phyloP scores from a whole-genome alignment of 2,797 vertebrate species.

The Intellagama lesueurii region DNA sequence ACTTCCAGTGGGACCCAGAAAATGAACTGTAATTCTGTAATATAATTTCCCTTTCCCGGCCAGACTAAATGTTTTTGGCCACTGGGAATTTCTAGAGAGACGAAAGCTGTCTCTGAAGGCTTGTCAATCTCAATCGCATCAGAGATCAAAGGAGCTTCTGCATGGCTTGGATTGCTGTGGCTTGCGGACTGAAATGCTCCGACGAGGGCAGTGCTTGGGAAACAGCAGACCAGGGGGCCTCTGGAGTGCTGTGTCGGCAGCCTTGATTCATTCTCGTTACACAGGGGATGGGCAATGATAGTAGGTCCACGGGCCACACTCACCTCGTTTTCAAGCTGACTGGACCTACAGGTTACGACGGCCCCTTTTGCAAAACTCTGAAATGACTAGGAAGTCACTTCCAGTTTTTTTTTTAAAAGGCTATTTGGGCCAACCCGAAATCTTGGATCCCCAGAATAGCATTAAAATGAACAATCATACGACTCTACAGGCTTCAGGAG shows the following conservation, averaged over 20 bases:
- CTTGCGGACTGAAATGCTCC: not conserved
- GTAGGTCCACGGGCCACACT: no score
- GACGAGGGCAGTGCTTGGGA: not conserved
- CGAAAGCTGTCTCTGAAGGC: conserved; percentile 28
- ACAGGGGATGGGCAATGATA: no score
- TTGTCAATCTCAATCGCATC: not conserved
- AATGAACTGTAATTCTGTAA: conserved; percentile 71
- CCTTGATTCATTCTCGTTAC: not conserved
- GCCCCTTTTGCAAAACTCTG: no score
- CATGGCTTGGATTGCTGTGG: not conserved
- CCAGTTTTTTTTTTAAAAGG: no score
- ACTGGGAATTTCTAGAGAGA: conserved; percentile 51
- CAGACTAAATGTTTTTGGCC: conserved; percentile 66
- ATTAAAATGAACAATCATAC: no score
- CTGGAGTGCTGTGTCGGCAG: not conserved
- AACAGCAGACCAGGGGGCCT: not conserved
- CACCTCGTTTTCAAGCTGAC: no score
- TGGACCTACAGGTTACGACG: no score
- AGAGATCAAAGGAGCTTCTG: conserved; percentile 23
- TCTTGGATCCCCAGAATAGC: no score
- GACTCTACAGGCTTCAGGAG: no score
- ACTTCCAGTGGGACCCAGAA: conserved; percentile 70
- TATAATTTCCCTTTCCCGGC: conserved; percentile 72
- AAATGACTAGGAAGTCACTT: no score
- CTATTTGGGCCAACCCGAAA: no score